phyloP scores from a whole-genome alignment of 1,140 invertebrate genomes.

The Ceratosolen fusciceps region DNA sequence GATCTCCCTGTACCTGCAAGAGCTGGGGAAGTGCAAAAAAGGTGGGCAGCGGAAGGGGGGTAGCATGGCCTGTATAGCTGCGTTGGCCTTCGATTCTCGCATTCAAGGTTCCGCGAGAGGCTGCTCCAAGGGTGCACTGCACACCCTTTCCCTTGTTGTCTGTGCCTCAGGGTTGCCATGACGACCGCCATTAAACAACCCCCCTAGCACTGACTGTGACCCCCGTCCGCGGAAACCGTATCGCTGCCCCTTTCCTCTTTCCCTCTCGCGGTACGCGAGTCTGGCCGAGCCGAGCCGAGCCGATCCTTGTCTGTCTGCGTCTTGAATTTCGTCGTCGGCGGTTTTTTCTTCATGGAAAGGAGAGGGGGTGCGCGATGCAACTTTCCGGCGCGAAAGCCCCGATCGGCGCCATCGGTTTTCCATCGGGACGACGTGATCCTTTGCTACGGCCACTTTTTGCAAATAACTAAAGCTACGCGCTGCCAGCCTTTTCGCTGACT shows the following conservation, averaged over 20 bases:
- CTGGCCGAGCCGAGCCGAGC: background rate
- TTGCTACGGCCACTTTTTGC: background rate
- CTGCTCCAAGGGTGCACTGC: conserved; percentile 60
- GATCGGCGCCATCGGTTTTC: background rate
- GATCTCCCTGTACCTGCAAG: too few relatives aligned
- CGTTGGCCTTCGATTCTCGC: conserved; percentile 59
- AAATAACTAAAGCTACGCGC: background rate
- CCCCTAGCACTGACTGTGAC: conserved; percentile 61
- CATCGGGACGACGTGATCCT: background rate
- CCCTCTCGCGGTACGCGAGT: background rate
- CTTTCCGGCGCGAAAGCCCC: background rate
- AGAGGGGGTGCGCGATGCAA: background rate
- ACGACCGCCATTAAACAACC: conserved; percentile 67
- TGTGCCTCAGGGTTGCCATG: conserved; percentile 64
- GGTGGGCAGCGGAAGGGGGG: too few relatives aligned
- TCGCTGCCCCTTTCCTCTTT: background rate
- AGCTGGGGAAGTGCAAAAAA: too few relatives aligned
- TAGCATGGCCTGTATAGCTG: too few relatives aligned
- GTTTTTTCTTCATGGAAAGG: too few relatives aligned
- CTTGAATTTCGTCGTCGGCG: background rate
- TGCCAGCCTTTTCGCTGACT: too few relatives aligned
- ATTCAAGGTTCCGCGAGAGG: conserved; percentile 61
- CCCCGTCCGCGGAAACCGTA: conserved; percentile 3
- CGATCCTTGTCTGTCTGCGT: background rate
- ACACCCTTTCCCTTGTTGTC: conserved; percentile 38